Percentiles rank a stretch among this genome's conserved stretches.
Conservation (phyloP, 2,113 vertebrate genomes). For the Corvus hawaiiensis region DNA sequence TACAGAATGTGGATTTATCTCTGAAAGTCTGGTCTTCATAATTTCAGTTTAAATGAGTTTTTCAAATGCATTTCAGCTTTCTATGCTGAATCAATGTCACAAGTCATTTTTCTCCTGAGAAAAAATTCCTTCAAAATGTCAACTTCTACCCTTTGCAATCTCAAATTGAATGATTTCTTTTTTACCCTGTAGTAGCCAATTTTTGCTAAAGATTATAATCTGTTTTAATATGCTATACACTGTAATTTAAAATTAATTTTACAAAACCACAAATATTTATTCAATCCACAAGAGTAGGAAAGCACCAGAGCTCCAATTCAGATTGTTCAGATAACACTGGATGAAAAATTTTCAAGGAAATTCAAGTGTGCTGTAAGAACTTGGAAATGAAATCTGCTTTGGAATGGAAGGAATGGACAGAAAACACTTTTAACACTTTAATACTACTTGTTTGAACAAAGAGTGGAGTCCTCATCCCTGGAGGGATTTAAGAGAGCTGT, state of each 20-base stretch:
- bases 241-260: background rate
- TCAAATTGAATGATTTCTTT: background rate
- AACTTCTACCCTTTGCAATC: background rate
- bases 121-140: background rate
- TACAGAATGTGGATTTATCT: background rate
- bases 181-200: background rate
- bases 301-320: background rate
- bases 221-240: background rate
- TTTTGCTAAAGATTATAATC: background rate
- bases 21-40: background rate
- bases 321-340: background rate
- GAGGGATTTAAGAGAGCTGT: no score
- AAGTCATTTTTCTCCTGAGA: background rate
- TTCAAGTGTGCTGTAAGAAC: background rate
- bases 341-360: background rate
- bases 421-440: background rate
- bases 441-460: background rate
- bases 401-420: background rate
- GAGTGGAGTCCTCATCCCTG: background rate
- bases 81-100: background rate
- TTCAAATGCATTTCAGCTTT: background rate
- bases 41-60: background rate
- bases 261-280: background rate
- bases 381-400: background rate
- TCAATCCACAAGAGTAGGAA: background rate